Evolutionary conservation across 2,113 vertebrate genomes (phyloP).

Genomic region (Anolis sagrei): DNA sequence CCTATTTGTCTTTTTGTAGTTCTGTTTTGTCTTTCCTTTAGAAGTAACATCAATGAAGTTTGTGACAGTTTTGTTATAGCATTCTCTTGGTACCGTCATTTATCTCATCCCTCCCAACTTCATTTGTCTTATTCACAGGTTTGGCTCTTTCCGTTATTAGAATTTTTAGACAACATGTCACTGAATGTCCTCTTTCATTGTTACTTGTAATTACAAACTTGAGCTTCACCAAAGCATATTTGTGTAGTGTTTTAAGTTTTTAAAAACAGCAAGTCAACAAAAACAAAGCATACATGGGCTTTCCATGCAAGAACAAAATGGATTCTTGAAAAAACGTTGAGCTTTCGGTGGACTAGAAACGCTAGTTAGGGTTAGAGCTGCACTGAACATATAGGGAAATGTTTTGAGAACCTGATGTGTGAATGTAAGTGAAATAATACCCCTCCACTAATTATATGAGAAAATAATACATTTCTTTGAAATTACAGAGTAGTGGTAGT

Average conservation of each 20-base stretch:
- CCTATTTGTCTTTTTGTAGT: conserved; percentile 27
- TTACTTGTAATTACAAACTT: background rate
- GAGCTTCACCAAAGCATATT: background rate
- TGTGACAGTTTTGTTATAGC: conserved; percentile 30
- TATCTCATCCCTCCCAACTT: conserved; percentile 16
- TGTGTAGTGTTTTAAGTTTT: background rate
- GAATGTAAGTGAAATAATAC: background rate
- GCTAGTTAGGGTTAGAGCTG: background rate
- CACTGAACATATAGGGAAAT: too few species aligned
- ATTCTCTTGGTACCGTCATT: conserved; percentile 3
- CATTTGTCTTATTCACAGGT: conserved; percentile 34
- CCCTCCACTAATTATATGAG: background rate
- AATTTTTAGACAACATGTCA: background rate
- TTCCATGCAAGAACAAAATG: background rate
- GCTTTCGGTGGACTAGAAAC: background rate
- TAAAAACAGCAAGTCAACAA: too few species aligned
- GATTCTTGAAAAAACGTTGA: background rate
- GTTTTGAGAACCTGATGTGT: background rate
- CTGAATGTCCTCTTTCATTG: background rate
- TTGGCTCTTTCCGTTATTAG: background rate
- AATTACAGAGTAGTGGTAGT: background rate
- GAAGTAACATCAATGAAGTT: conserved; percentile 1
- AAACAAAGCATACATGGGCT: background rate
- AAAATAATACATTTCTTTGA: background rate
- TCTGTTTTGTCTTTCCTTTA: conserved; percentile 32